phyloP scores from a whole-genome alignment of 2,797 vertebrate genomes.

The Dromococcyx pavoninus region DNA sequence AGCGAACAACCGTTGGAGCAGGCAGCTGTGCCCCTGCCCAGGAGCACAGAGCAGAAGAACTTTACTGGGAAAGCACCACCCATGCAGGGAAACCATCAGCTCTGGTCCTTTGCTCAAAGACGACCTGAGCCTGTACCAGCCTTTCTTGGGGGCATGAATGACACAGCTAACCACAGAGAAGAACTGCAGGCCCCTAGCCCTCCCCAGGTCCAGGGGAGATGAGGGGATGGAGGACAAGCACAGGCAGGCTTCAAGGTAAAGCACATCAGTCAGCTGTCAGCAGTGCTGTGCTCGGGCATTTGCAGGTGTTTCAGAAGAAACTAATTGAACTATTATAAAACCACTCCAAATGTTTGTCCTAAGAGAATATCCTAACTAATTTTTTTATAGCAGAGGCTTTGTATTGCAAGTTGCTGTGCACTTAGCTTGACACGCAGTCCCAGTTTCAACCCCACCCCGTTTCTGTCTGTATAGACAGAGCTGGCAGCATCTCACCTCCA shows the following conservation, averaged over 20 bases:
- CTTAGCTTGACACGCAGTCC: slow-evolving; percentile 24
- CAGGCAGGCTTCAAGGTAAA: not conserved
- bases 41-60: not conserved
- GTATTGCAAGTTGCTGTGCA: not conserved
- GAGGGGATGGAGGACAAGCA: not conserved
- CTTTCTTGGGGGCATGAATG: not conserved
- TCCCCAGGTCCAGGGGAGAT: not conserved
- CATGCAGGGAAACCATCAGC: not conserved
- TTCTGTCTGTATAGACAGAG: not conserved
- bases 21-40: not conserved
- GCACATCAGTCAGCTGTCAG: not conserved
- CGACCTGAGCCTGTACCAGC: not conserved
- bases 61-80: not conserved
- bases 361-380: slow-evolving; percentile 23
- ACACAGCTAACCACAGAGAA: rapidly evolving
- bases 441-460: not conserved
- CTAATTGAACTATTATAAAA: not conserved
- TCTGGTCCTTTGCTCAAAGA: not conserved
- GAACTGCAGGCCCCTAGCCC: not conserved
- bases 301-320: not conserved
- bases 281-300: not conserved
- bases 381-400: not conserved
- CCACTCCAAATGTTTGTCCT: not conserved
- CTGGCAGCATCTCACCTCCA: slow-evolving; percentile 2
- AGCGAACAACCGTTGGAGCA: rapidly evolving